Percentiles rank a stretch among this genome's conserved stretches.
phyloP scores from a whole-genome alignment of 2,113 vertebrate species.

The Antennarius striatus region DNA sequence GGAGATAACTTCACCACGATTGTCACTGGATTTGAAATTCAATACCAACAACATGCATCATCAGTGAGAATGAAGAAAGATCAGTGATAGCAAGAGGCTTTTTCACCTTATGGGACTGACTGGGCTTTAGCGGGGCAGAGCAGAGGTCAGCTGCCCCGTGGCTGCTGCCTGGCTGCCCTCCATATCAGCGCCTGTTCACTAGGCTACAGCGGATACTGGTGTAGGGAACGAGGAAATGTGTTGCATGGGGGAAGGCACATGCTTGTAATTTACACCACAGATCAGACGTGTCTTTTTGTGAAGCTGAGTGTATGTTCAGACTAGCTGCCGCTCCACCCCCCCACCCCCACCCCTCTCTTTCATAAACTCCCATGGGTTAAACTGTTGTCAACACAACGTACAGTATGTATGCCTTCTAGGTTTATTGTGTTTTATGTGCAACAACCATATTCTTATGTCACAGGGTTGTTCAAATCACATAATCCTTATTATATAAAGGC shows the following conservation, averaged over 20 bases:
- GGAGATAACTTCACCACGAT: not conserved
- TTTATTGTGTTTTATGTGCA: conserved; percentile 13
- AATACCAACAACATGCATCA: not conserved
- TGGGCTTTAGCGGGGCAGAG: conserved; percentile 41
- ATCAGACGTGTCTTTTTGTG: conserved; percentile 1
- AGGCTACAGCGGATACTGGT: conserved; percentile 20
- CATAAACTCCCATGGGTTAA: conserved; percentile 5
- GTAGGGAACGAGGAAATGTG: conserved; percentile 1
- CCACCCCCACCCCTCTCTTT: not conserved
- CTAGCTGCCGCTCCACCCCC: conserved; percentile 23
- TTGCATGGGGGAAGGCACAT: conserved; percentile 14
- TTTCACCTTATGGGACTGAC: conserved; percentile 32
- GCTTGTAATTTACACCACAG: conserved; percentile 31
- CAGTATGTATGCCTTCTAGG: not conserved
- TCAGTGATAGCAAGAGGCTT: not conserved
- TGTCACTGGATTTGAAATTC: conserved; percentile 3
- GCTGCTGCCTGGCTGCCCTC: conserved; percentile 32
- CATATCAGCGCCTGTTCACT: conserved; percentile 9
- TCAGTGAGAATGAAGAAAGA: not conserved
- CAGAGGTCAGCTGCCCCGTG: conserved; percentile 54
- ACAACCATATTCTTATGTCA: conserved; percentile 64
- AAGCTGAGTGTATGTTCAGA: conserved; percentile 9
- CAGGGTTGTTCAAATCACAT: conserved; percentile 61
- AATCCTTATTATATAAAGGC: conserved; percentile 75
- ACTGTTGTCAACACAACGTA: conserved; percentile 13